Conservation (phyloP, 2,888 invertebrate genomes). For the Margaritifera margaritifera region DNA sequence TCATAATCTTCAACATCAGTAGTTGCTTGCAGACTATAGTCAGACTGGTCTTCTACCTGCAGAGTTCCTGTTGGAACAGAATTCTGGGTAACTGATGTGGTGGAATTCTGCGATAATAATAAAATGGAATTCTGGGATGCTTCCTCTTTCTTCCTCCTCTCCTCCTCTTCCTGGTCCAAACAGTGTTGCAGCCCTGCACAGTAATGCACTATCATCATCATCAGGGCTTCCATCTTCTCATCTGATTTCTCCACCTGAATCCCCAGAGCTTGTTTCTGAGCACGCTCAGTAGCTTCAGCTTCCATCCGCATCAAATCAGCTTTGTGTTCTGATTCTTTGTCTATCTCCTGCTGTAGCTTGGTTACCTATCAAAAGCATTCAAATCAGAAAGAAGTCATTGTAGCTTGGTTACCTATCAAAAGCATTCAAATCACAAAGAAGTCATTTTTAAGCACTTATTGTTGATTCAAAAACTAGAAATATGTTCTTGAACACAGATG, state of each 20-base stretch:
- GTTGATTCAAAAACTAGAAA: background rate
- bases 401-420: slow-evolving; percentile 81
- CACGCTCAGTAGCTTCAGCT: slow-evolving; percentile 65
- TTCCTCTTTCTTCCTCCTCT: slow-evolving; percentile 18
- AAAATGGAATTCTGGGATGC: too few relatives aligned
- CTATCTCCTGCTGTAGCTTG: slow-evolving; percentile 84
- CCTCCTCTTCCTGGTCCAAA: slow-evolving; percentile 76
- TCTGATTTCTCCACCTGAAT: slow-evolving; percentile 80
- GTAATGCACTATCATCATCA: slow-evolving; percentile 93
- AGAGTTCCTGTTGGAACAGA: too few relatives aligned
- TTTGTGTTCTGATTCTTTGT: slow-evolving; percentile 80
- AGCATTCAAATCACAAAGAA: background rate
- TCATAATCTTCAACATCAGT: too few relatives aligned
- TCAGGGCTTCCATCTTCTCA: slow-evolving; percentile 90
- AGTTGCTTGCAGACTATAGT: too few relatives aligned
- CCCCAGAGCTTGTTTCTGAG: slow-evolving; percentile 49
- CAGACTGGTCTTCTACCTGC: too few relatives aligned
- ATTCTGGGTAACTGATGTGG: too few relatives aligned
- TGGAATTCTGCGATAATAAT: too few relatives aligned
- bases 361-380: slow-evolving; percentile 77
- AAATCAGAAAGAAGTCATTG: slow-evolving; percentile 58
- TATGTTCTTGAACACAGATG: background rate
- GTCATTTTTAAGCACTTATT: too few relatives aligned
- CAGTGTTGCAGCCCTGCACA: slow-evolving; percentile 93
- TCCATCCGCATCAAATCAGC: slow-evolving; percentile 75